Percentiles rank a stretch among this genome's conserved stretches.
phyloP scores from a whole-genome alignment of 2,888 invertebrate genomes.

The Ecdyonurus torrentis region DNA sequence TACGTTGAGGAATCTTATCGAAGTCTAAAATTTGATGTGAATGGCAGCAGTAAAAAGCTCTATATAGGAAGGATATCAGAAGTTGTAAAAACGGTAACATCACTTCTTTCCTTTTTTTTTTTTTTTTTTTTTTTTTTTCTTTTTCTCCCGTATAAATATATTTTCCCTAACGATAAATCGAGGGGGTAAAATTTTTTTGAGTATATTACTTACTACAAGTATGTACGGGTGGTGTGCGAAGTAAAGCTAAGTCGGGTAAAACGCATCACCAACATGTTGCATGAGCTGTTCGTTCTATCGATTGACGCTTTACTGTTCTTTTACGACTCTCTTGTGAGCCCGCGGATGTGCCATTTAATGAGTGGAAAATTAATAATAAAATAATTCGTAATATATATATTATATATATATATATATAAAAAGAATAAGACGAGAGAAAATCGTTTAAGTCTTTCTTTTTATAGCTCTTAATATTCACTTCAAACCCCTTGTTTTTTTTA shows the following conservation, averaged over 20 bases:
- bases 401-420: too few relatives aligned
- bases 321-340: slow-evolving; percentile 3
- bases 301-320: neutral
- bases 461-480: neutral
- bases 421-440: neutral
- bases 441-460: neutral
- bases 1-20: neutral
- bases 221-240: too few relatives aligned
- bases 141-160: neutral
- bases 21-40: neutral
- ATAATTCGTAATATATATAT: neutral
- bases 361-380: slow-evolving; percentile 4
- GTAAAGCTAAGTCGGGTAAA: neutral
- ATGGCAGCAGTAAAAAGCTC: neutral
- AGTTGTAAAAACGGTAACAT: too few relatives aligned
- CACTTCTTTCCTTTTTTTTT: too few relatives aligned
- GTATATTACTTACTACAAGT: too few relatives aligned
- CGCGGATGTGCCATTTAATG: neutral
- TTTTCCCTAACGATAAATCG: neutral
- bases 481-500: neutral
- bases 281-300: neutral
- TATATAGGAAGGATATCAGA: too few relatives aligned
- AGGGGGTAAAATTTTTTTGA: too few relatives aligned
- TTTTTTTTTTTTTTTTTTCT: too few relatives aligned
- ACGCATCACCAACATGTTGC: neutral